Percentiles rank a stretch among this genome's conserved stretches.
Conservation (phyloP, 2,888 invertebrate genomes). For the Chaitophorus viminalis region DNA sequence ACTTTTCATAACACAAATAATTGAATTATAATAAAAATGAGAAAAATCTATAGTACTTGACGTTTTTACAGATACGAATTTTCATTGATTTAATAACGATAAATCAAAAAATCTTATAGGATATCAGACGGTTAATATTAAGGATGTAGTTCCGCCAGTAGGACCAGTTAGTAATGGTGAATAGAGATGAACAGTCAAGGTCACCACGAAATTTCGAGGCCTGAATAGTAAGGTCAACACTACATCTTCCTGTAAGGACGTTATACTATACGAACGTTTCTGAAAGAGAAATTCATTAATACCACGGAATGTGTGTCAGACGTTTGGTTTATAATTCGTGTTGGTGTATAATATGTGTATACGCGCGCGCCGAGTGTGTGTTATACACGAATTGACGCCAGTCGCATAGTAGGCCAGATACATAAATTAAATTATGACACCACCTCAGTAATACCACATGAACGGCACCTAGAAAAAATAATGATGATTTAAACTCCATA, state of each 20-base stretch:
- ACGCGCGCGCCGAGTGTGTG: neutral
- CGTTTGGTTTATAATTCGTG: neutral
- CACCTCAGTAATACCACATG: neutral
- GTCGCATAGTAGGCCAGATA: neutral
- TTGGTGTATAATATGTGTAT: neutral
- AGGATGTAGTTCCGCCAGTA: neutral
- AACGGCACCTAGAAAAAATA: neutral
- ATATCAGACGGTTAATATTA: neutral
- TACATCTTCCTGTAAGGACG: neutral
- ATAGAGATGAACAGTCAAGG: slow-evolving; percentile 23
- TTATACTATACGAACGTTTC: slow-evolving; percentile 11
- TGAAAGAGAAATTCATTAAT: slow-evolving; percentile 56
- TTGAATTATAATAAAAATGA: neutral
- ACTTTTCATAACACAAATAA: too few relatives aligned
- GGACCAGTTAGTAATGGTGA: neutral
- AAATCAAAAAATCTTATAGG: neutral
- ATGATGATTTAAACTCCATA: neutral
- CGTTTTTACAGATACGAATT: neutral
- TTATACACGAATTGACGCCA: neutral
- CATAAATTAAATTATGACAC: slow-evolving; percentile 1
- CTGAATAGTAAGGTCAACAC: slow-evolving; percentile 5
- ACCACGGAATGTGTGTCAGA: slow-evolving; percentile 56
- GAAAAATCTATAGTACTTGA: neutral
- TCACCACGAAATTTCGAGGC: neutral
- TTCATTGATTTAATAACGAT: neutral